Base-by-base conservation (phyloP, 2,888 invertebrate species). In the Mylabris sibirica region DNA sequence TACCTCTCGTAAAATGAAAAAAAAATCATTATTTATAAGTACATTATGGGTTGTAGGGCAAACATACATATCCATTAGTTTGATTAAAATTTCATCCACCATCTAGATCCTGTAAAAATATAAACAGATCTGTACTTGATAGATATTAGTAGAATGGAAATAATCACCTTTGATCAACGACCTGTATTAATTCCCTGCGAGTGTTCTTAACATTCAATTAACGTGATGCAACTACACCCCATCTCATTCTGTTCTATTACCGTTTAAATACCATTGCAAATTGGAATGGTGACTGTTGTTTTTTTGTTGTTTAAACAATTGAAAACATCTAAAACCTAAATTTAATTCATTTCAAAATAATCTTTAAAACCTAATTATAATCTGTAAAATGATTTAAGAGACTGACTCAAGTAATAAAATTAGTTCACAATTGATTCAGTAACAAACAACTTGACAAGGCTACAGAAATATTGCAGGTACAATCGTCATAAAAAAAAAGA, bases 161-260 rank as follows among this genome's bases (percentile, higher is more conserved):
- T 70, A 68, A 72, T 72, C 72, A 72, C 72, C 72, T 72, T 72
- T 72, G 72, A 72, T 72, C 72, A 72, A 34, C 70, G 72, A 71
- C 69, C 71, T 69, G 68, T 68, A 63, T 59, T 72, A 72, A 72
- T 71, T 69, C 70, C 63, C 63, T 71, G 66, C 44, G 72, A 72
- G 72, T 72, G 72, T 72, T 72, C 72, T 72, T 72, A 72, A 65
- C 72, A 72, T 72, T 72, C 72, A 72, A 72, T 72, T 72, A 72
- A 71, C 69, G 64, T 72, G 70, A 72, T 72, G 72, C 70, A 70
- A 64, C 68, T 44, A 65, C 49, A 67, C 59, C 67, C 49, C 65
- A 67, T 38, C 26, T 60, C 65, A 63, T 65, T 68, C 61, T 64
- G 57, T 66, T 71, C 64, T 71, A 0, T 30, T 60, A 11, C 9